These are phyloP conservation scores for Athene cunicularia DNA, from an alignment of 2,113 vertebrate genomes.

Conservation along the genomic window DNA sequence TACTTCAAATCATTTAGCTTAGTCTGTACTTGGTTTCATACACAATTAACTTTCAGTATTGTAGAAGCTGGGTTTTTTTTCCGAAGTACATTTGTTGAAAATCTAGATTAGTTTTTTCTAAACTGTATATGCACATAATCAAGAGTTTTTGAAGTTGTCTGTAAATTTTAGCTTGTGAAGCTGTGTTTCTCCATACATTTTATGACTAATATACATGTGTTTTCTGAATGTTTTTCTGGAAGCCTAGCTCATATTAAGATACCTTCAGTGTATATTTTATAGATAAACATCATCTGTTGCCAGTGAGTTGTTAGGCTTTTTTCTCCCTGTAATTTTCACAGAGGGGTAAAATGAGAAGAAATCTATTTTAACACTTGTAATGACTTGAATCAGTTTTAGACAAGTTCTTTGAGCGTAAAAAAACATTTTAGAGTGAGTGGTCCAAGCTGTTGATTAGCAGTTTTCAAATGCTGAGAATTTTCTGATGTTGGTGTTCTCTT, in stretches of 20 bases:
- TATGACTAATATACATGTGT: neutral
- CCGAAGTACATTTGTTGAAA: neutral
- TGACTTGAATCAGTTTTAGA: neutral
- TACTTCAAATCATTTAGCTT: neutral
- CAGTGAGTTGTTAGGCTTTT: neutral
- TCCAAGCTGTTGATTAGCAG: fast-evolving
- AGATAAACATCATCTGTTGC: neutral
- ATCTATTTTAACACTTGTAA: neutral
- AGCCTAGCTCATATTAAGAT: neutral
- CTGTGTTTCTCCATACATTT: neutral
- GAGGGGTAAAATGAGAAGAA: neutral
- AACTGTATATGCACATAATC: neutral
- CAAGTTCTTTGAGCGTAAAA: neutral
- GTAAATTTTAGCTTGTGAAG: neutral
- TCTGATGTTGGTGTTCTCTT: neutral
- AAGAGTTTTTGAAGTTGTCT: neutral
- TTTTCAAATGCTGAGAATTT: neutral
- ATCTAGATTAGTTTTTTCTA: neutral
- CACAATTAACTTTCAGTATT: neutral
- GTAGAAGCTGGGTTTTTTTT: neutral
- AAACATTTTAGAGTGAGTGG: neutral
- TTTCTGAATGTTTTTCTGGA: neutral
- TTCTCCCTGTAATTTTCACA: neutral
- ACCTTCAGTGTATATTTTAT: neutral
- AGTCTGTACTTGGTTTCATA: neutral